Evolutionary conservation across 2,888 invertebrate genomes (phyloP).

Genomic region (Cylloceria caligata): DNA sequence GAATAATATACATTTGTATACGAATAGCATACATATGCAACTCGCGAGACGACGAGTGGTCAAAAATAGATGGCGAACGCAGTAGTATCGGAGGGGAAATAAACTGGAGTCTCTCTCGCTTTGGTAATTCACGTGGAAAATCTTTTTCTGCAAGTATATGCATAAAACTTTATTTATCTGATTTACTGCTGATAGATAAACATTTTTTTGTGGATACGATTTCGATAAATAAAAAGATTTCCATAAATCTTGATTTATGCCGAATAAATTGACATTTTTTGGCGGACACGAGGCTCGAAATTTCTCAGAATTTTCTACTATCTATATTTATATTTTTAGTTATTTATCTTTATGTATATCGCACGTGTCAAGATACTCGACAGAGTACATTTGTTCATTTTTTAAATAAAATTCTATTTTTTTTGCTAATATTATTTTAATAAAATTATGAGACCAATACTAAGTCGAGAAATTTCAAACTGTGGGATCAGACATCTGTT

Average conservation of each 20-base stretch:
- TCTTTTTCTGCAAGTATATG: background rate
- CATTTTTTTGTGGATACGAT: too few species aligned
- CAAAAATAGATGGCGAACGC: slow-evolving; percentile 55
- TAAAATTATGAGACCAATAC: too few species aligned
- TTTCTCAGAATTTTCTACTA: background rate
- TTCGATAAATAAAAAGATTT: too few species aligned
- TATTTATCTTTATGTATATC: too few species aligned
- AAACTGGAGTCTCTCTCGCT: slow-evolving; percentile 15
- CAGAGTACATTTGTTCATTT: too few species aligned
- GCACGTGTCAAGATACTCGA: too few species aligned
- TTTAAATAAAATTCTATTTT: too few species aligned
- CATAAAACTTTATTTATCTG: background rate
- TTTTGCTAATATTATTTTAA: too few species aligned
- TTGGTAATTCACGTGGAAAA: background rate
- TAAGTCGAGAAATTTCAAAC: too few species aligned
- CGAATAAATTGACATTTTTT: too few species aligned
- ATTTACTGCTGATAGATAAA: background rate
- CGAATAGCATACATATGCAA: slow-evolving; percentile 25
- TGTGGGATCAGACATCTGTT: too few species aligned
- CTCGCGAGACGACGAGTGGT: slow-evolving; percentile 1
- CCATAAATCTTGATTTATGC: too few species aligned
- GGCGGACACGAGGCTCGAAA: background rate
- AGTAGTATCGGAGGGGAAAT: slow-evolving; percentile 22
- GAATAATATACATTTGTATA: slow-evolving; percentile 11
- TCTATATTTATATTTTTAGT: background rate